Evolutionary conservation across 2,888 invertebrate species (phyloP).

Genomic region (Morpho achilles): DNA sequence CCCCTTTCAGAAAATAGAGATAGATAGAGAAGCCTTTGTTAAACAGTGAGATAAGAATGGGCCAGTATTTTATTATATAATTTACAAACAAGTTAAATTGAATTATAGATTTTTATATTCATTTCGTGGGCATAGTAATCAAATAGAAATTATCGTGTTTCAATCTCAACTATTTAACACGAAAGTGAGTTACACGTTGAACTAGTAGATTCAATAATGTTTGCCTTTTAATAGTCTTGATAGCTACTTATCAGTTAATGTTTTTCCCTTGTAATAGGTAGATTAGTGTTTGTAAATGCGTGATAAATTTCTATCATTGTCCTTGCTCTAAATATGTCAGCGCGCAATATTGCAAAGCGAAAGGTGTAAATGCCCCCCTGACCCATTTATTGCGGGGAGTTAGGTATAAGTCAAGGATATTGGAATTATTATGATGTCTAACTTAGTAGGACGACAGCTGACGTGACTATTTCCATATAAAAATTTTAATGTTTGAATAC

Average conservation of each 20-base stretch:
- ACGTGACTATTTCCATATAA: slow-evolving; percentile 2
- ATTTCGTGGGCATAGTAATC: too few relatives aligned
- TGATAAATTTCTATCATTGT: slow-evolving; percentile 27
- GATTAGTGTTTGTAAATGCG: slow-evolving; percentile 21
- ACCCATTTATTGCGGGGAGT: slow-evolving; percentile 37
- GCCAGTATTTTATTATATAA: too few relatives aligned
- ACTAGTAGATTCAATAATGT: too few relatives aligned
- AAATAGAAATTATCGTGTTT: too few relatives aligned
- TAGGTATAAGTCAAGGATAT: slow-evolving; percentile 58
- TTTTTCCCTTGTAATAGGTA: slow-evolving; percentile 5
- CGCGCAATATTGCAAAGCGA: slow-evolving; percentile 27
- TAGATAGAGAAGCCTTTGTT: too few relatives aligned
- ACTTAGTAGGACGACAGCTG: slow-evolving; percentile 1
- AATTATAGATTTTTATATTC: too few relatives aligned
- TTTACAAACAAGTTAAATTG: too few relatives aligned
- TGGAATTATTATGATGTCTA: slow-evolving; percentile 29
- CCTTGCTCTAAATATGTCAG: slow-evolving; percentile 29
- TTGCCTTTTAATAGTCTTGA: background rate
- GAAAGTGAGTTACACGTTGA: too few relatives aligned
- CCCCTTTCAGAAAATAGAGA: too few relatives aligned
- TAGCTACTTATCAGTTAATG: slow-evolving; percentile 4
- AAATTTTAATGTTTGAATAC: background rate
- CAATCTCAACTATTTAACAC: too few relatives aligned
- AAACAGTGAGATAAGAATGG: too few relatives aligned
- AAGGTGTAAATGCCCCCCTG: slow-evolving; percentile 30